Conservation (phyloP, 2,888 invertebrate species). For the Folsomia candida region DNA sequence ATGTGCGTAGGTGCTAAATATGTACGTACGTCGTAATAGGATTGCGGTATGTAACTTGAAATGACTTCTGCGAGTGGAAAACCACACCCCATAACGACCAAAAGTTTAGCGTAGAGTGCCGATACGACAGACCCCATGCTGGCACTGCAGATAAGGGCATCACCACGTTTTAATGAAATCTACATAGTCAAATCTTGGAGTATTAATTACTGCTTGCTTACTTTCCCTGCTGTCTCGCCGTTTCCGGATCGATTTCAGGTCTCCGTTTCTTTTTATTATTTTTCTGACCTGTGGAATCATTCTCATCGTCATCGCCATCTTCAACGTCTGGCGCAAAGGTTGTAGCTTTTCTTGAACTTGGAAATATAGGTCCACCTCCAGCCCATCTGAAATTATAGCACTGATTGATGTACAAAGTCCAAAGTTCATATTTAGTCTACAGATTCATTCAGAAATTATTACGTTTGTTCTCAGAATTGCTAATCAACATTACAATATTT, state of each 20-base stretch:
- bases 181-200: background rate
- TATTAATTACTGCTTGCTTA: conserved; percentile 10
- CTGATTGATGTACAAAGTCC: too few species aligned
- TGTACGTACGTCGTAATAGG: conserved; percentile 78
- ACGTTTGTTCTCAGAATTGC: too few species aligned
- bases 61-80: conserved; percentile 96
- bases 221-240: conserved; percentile 41
- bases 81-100: conserved; percentile 60
- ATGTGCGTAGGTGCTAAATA: background rate
- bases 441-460: background rate
- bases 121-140: conserved; percentile 85
- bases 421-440: too few species aligned
- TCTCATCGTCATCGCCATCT: conserved; percentile 11
- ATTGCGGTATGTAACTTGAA: conserved; percentile 88
- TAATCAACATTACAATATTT: too few species aligned
- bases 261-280: conserved; percentile 12
- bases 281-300: background rate
- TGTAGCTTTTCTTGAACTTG: conserved; percentile 21
- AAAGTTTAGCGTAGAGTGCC: conserved; percentile 79
- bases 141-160: conserved; percentile 64
- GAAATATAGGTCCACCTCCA: conserved; percentile 30
- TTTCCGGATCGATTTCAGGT: conserved; percentile 28
- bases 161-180: background rate
- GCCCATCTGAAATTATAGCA: conserved; percentile 32
- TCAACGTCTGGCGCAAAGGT: conserved; percentile 25